A percentile compares a stretch with the other conserved stretches of the same genome.
Evolutionary conservation across 2,113 vertebrate species (phyloP).

Genomic region (Platanista minor): DNA sequence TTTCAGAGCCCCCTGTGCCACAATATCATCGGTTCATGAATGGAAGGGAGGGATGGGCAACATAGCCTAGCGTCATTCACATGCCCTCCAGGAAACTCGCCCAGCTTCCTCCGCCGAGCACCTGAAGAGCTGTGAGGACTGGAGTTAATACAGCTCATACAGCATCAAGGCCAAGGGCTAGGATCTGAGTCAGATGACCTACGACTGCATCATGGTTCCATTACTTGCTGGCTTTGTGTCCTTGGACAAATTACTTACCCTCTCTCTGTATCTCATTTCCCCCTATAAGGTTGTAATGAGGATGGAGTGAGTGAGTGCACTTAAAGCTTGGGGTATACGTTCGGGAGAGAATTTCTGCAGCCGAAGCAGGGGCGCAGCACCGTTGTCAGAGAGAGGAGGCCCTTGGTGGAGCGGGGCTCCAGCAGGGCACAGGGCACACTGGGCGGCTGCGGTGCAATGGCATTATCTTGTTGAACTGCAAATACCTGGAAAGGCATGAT

Average conservation of each 20-base stretch:
- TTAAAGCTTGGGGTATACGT: background rate
- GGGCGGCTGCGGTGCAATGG: accelerated
- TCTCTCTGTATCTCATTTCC: background rate
- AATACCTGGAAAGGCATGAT: background rate
- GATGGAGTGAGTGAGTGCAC: background rate
- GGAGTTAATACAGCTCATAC: background rate
- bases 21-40: too few species aligned
- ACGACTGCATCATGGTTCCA: accelerated
- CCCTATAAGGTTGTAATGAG: background rate
- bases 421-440: accelerated
- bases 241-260: background rate
- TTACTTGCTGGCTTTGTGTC: background rate
- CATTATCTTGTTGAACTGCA: background rate
- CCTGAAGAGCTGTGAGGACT: too few species aligned
- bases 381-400: background rate
- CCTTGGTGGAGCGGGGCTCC: background rate
- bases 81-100: accelerated
- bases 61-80: too few species aligned
- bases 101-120: background rate
- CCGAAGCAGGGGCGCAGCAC: too few species aligned
- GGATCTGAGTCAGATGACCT: background rate
- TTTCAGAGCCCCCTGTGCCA: background rate
- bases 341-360: background rate
- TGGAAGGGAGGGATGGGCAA: background rate
- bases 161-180: background rate